Conservation (phyloP, 2,113 vertebrate genomes). For the Dromas ardeola region DNA sequence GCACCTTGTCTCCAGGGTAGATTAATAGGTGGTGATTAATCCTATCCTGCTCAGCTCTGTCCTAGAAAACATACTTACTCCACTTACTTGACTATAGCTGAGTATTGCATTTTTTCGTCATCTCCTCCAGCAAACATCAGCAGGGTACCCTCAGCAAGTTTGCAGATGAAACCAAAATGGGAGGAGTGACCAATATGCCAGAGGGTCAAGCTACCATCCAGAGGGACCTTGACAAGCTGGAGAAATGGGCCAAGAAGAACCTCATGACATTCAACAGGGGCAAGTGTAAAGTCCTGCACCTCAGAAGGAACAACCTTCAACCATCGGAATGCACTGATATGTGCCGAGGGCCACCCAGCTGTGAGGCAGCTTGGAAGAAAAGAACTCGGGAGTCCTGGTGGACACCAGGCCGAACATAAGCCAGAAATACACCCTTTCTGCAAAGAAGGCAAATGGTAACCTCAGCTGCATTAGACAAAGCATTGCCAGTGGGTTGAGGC, state of each 20-base stretch:
- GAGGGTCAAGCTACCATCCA: background rate
- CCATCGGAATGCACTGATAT: accelerated
- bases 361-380: background rate
- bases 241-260: background rate
- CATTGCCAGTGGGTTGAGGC: background rate
- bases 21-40: background rate
- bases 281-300: background rate
- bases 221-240: background rate
- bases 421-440: background rate
- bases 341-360: background rate
- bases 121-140: background rate
- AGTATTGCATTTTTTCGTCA: background rate
- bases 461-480: background rate
- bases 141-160: background rate
- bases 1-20: background rate
- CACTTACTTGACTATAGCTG: background rate
- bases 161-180: background rate
- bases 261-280: background rate
- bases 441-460: background rate
- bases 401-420: no score
- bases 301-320: background rate
- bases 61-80: background rate
- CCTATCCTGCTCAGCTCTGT: background rate
- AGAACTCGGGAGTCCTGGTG: background rate
- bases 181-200: background rate